phyloP scores from a whole-genome alignment of 2,113 vertebrate species.

The Arvicanthis niloticus region DNA sequence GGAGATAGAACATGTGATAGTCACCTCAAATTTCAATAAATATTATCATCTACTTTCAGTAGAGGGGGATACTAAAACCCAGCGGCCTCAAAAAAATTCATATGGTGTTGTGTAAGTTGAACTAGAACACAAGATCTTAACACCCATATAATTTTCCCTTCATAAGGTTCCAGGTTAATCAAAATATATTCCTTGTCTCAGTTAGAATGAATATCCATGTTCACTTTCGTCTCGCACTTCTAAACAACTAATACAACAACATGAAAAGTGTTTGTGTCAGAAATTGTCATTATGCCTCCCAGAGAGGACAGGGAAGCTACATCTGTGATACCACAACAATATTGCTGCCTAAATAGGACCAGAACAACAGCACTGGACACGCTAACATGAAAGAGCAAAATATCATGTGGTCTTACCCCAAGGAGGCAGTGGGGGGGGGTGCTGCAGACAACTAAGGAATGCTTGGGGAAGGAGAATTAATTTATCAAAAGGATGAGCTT shows the following conservation, averaged over 20 bases:
- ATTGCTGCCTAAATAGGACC: not conserved
- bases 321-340: not conserved
- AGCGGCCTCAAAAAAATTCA: conserved; percentile 8
- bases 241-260: not conserved
- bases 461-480: no score
- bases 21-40: not conserved
- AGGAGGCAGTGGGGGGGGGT: not conserved
- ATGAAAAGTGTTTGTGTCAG: not conserved
- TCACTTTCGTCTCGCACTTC: not conserved
- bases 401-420: not conserved
- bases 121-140: not conserved
- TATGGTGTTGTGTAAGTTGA: not conserved
- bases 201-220: not conserved
- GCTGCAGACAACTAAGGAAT: not conserved
- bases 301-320: not conserved
- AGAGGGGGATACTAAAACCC: not conserved
- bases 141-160: not conserved
- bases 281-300: not conserved
- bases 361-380: not conserved
- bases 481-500: not conserved
- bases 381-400: not conserved
- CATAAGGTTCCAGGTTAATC: not conserved
- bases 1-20: not conserved
- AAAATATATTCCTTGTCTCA: not conserved
- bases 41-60: not conserved